Base-by-base conservation (phyloP, 2,888 invertebrate genomes). In the Ochropleura leucogaster region DNA sequence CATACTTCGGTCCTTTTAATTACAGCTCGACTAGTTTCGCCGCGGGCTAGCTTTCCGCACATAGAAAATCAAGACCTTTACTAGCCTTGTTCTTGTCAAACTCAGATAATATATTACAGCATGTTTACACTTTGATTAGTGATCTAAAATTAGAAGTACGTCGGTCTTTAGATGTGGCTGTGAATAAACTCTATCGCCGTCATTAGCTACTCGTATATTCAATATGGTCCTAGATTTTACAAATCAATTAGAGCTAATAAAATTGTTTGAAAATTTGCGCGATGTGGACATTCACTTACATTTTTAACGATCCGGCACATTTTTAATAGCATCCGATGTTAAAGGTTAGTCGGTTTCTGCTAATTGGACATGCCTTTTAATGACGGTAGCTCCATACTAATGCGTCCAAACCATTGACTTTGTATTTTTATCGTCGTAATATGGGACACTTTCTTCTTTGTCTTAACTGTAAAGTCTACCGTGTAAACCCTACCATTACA, bases 51-150 rank as follows among this genome's bases (percentile, higher is more conserved):
- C 46, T 73, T 81, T 79, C 84, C 69, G 59, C 84, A 73, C 84
- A 73, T 70, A 83, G 84, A 81, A 80, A 81, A 81, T 81, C 84
- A 67, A 84, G 84, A 81, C 69, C 84, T 83, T 51, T 64, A 69
- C n/a, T 9, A 65, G 60, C 69, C 83, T 20, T 79, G 80, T 81
- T 79, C 80, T 70, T 81, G 80, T 81, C 80, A 84, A 73, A 79
- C 49, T n/a, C 42, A 18, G 79, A 79, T 83, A 81, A 83, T 73
- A 73, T 83, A 81, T 82, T 65, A 79, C 46, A 79, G 51, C 71
- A 63, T 74, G 80, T 83, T 83, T 83, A 83, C 73, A 68, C 67
- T 72, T 83, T 72, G 69, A 81, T 83, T 83, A 79, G 72, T 78
- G 65, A 55, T 57, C 18, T 80, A 67, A 69, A 66, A 64, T 66